Evolutionary conservation across 30 jellyfish, hydroid and myxozoan genomes (phyloP).

Genomic region (Turritopsis dohrnii): DNA sequence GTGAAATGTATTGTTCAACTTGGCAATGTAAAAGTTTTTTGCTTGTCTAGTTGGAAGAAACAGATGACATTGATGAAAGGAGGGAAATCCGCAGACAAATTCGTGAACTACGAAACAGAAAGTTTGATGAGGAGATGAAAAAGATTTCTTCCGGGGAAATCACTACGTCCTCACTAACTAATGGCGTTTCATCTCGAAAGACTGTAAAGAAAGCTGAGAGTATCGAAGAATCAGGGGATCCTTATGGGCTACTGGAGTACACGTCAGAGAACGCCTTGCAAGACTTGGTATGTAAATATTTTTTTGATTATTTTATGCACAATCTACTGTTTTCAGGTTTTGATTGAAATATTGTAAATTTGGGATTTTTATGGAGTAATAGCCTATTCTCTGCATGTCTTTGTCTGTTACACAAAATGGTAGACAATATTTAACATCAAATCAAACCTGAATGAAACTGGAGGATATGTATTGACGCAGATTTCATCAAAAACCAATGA

Average conservation of each 20-base stretch:
- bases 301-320: not conserved
- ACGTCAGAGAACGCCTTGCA: constrained; percentile 87
- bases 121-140: constrained; percentile 88
- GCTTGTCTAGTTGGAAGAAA: constrained; percentile 64
- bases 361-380: too few relatives aligned
- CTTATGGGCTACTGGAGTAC: constrained; percentile 54
- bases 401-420: too few relatives aligned
- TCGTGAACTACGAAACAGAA: constrained; percentile 78
- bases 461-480: too few relatives aligned
- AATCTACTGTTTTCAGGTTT: not conserved
- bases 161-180: constrained; percentile 35
- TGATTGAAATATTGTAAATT: not conserved
- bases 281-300: constrained; percentile 58
- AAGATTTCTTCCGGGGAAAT: constrained; percentile 75
- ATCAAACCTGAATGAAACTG: too few relatives aligned
- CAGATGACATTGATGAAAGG: constrained; percentile 87
- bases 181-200: constrained; percentile 53
- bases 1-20: not conserved
- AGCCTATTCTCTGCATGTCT: too few relatives aligned
- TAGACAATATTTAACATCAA: too few relatives aligned
- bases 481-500: too few relatives aligned
- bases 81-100: constrained; percentile 80
- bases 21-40: not conserved
- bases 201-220: constrained; percentile 17
- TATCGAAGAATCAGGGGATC: constrained; percentile 64